Evolutionary conservation across 2,888 invertebrate species (phyloP), one percentile per base, ranked within the genome.

Genomic region (Cyclophora punctaria): DNA sequence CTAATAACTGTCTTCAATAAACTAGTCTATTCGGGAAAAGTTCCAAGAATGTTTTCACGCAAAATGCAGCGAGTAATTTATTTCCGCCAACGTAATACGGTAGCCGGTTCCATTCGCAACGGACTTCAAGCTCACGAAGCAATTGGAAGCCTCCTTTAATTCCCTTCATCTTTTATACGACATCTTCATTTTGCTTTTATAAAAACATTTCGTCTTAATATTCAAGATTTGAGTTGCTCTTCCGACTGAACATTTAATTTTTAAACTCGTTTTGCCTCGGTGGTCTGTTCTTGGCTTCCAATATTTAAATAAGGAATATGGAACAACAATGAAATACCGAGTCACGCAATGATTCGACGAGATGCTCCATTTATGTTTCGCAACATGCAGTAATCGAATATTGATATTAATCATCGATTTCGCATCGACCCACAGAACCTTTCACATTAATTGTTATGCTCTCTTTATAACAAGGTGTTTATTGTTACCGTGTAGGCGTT

Each of bases 101-200:
- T 52, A 71, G 74, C 69, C 66, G 63, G 68, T 71, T 62, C 60
- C 58, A 71, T 68, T 72, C 63, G 66, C 67, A 70, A 71, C 72
- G 71, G 67, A 53, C 59, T 57, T 57, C 57, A 52, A 51, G 51
- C 52, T 48, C 53, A 52, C 57, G 55, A 47, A 47, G 49, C 52
- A 47, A 58, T 53, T 53, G 57, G 51, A 53, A 55, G 53, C 56
- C 53, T 56, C 44, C 34, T 51, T 56, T 56, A 51, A 56, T 54
- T 51, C 41, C 49, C 53, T 46, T 55, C 60, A 57, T 53, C 54
- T 59, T 60, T 57, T 59, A 55, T 51, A 56, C 51, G 44, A 60
- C 51, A 52, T 54, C 57, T 60, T 57, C 49, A 57, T 60, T 54
- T 51, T 52, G 42, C 7, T 35, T 42, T 51, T 48, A 42, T 46